Base-by-base conservation (phyloP, 2,113 vertebrate species). In the Mugil cephalus region DNA sequence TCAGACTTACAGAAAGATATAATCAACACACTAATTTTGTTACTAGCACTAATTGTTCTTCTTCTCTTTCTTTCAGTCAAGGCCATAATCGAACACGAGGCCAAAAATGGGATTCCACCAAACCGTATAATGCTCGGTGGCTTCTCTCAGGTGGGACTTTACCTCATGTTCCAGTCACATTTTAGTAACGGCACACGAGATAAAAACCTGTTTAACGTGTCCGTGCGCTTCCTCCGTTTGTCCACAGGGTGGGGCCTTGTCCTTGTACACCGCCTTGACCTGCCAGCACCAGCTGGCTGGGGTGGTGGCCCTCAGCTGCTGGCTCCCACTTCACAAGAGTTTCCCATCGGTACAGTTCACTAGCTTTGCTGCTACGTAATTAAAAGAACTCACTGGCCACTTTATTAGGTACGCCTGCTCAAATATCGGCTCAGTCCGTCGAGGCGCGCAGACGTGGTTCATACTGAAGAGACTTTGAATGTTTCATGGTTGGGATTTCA, bases 81-180 rank as follows among this genome's bases (percentile, higher is more conserved):
- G 94, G 96, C 96, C 76, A 94, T 99, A 72, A 99, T 99, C 1
- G 98, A 99, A 70, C 97, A 99, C 0, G 98, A 99, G 92, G 93
- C 94, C 78, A 98, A 96, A 94, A 98, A 97, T 0, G 98, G 98
- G 62, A 99, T 99, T 70, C 97, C 98, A 5, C 92, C 98, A 53
- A 92, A 96, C 81, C 96, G 98, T 8, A 97, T 99, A 59, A 92
- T 99, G 43, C 94, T 99, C 45, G 97, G 96, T 14, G 98, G 98
- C 86, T 99, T 99, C 91, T 99, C 98, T 72, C 98, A 99, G 97
- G 98, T 99, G 79, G 86, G 90, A 89, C 86, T 91, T 1, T 85
- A 6, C 19, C 13, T 46, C 58, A 8, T 67, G 4, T 53, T 36
- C 6, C 0, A 43, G 1, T 1, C 8, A 10, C n/a, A 7, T 18